These are phyloP conservation scores for Parasteatoda lunata DNA, from an alignment of 2,888 invertebrate genomes.

Conservation along the genomic window DNA sequence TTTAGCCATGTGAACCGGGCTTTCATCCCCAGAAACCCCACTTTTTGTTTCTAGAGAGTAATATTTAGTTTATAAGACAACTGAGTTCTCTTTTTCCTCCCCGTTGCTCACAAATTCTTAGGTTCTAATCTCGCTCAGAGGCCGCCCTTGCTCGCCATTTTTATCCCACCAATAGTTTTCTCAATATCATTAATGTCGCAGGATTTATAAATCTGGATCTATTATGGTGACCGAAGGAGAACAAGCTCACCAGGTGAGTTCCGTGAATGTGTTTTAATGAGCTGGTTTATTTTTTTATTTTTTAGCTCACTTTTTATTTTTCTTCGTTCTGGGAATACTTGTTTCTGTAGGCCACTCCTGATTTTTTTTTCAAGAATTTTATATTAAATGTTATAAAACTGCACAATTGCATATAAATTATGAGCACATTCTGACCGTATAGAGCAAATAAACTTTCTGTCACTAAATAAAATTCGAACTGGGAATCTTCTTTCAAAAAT, in stretches of 20 bases:
- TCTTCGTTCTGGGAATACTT: neutral
- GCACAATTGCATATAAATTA: no score
- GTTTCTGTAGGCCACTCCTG: no score
- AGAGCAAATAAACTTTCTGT: no score
- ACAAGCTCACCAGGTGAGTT: conserved; percentile 56
- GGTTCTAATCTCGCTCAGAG: neutral
- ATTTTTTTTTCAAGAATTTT: no score
- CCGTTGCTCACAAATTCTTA: neutral
- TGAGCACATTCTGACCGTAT: no score
- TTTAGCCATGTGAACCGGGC: conserved; percentile 56
- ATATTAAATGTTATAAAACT: no score
- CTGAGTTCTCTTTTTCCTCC: conserved; percentile 7
- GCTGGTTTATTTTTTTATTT: neutral
- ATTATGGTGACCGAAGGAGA: conserved; percentile 64
- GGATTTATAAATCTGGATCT: conserved; percentile 37
- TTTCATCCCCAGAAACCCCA: conserved; percentile 23
- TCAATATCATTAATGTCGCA: conserved; percentile 39
- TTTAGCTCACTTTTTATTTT: neutral
- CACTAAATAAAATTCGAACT: no score
- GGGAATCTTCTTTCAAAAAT: no score
- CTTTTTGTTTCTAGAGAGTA: conserved; percentile 40
- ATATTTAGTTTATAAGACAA: conserved; percentile 11
- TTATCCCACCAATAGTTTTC: conserved; percentile 37
- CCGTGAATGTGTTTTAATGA: neutral
- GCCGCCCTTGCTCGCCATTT: conserved; percentile 54